Percentiles rank a stretch among this genome's conserved stretches.
Conservation (phyloP, 2,113 vertebrate genomes). For the Tragelaphus scriptus region DNA sequence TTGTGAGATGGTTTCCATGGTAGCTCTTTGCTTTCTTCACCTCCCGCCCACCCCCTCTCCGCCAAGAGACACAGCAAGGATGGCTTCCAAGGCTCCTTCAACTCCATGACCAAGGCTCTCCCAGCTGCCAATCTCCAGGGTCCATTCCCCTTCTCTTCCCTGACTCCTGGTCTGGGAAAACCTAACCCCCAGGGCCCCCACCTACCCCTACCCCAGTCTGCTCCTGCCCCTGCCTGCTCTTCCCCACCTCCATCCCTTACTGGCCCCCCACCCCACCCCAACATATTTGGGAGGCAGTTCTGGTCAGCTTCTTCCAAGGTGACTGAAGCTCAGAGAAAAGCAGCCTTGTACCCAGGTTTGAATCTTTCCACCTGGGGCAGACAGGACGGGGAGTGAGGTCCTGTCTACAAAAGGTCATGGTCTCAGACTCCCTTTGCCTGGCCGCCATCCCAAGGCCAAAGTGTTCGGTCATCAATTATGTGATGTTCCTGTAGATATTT, state of each 20-base stretch:
- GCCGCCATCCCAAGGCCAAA: not conserved
- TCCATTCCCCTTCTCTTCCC: no score
- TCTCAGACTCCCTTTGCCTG: not conserved
- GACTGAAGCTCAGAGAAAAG: not conserved
- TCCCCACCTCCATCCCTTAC: not conserved
- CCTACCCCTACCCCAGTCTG: not conserved
- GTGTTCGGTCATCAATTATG: not conserved
- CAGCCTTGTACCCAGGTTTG: no score
- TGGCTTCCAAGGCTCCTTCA: not conserved
- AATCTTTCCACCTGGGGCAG: not conserved
- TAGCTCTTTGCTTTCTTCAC: not conserved
- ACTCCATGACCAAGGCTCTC: not conserved
- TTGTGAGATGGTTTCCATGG: constrained; percentile 32
- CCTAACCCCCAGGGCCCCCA: not conserved
- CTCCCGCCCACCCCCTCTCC: not conserved
- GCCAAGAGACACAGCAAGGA: not conserved
- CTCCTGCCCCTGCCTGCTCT: not conserved
- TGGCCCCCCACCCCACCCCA: not conserved
- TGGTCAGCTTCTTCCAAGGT: not conserved
- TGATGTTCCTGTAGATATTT: not conserved
- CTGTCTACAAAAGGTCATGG: not conserved
- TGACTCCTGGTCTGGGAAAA: not conserved
- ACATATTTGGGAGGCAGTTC: not conserved
- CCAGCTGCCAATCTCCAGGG: not conserved
- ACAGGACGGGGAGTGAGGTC: fast-evolving